phyloP scores from a whole-genome alignment of 2,888 invertebrate genomes.

The Timandra comae region DNA sequence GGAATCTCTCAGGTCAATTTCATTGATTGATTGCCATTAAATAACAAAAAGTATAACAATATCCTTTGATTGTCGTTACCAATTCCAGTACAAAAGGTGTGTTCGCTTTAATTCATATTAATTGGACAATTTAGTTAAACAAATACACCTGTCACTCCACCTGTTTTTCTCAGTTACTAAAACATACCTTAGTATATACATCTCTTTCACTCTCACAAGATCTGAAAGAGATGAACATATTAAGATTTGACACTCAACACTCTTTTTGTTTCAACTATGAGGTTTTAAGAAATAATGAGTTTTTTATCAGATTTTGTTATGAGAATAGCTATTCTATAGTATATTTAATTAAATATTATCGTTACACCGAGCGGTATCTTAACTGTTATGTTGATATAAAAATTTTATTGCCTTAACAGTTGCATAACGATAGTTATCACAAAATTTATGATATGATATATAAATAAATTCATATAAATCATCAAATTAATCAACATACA shows the following conservation, averaged over 20 bases:
- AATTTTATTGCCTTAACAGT: no score
- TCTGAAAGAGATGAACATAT: constrained; percentile 19
- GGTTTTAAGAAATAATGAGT: no score
- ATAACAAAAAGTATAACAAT: constrained; percentile 30
- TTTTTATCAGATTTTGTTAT: no score
- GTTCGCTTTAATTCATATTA: constrained; percentile 26
- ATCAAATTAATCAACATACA: constrained; percentile 2
- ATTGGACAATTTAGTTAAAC: constrained; percentile 51
- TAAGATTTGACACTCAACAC: no score
- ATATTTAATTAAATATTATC: no score
- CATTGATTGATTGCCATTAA: constrained; percentile 32
- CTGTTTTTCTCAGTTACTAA: no score
- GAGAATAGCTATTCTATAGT: no score
- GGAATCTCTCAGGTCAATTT: no score
- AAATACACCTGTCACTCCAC: constrained; percentile 56
- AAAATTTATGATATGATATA: background rate
- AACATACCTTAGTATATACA: background rate
- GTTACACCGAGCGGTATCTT: no score
- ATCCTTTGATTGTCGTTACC: constrained; percentile 17
- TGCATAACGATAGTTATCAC: no score
- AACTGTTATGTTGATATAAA: no score
- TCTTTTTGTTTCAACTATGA: no score
- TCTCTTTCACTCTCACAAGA: constrained; percentile 6
- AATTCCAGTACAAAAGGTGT: constrained; percentile 26
- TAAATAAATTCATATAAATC: constrained; percentile 7